A percentile compares a stretch with the other conserved stretches of the same genome.
Evolutionary conservation across 1,140 invertebrate genomes (phyloP).

Genomic region (Rhynchophorus ferrugineus): DNA sequence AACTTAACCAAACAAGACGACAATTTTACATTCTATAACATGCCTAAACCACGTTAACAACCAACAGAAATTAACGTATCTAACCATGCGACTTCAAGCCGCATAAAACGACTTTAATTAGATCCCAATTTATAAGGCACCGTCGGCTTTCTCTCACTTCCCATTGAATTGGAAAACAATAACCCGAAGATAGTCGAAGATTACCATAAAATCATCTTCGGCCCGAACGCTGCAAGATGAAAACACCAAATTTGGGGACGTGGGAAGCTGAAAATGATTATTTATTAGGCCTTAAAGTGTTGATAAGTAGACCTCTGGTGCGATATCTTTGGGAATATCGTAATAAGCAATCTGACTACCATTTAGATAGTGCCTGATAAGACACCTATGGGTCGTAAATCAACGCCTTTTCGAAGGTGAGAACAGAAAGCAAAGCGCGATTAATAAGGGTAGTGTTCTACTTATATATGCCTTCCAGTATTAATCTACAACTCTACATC

Average conservation of each 20-base stretch:
- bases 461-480: too few relatives aligned
- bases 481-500: too few relatives aligned
- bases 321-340: conserved; percentile 28
- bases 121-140: not conserved
- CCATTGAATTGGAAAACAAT: not conserved
- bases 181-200: conserved; percentile 5
- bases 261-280: conserved; percentile 18
- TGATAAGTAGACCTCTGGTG: conserved; percentile 26
- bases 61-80: too few relatives aligned
- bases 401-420: conserved; percentile 23
- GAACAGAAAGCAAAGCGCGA: conserved; percentile 15
- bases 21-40: too few relatives aligned
- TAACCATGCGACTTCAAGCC: too few relatives aligned
- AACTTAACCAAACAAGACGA: too few relatives aligned
- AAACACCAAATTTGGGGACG: conserved; percentile 5
- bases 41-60: too few relatives aligned
- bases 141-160: not conserved
- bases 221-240: too few relatives aligned
- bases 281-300: conserved; percentile 26
- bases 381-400: conserved; percentile 23
- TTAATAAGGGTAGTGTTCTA: not conserved
- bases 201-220: conserved; percentile 15
- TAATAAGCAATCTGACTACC: conserved; percentile 26
- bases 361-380: conserved; percentile 32
- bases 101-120: not conserved